Evolutionary conservation across 2,797 vertebrate species (phyloP).

Genomic region (Poeciliopsis paucimaculata): DNA sequence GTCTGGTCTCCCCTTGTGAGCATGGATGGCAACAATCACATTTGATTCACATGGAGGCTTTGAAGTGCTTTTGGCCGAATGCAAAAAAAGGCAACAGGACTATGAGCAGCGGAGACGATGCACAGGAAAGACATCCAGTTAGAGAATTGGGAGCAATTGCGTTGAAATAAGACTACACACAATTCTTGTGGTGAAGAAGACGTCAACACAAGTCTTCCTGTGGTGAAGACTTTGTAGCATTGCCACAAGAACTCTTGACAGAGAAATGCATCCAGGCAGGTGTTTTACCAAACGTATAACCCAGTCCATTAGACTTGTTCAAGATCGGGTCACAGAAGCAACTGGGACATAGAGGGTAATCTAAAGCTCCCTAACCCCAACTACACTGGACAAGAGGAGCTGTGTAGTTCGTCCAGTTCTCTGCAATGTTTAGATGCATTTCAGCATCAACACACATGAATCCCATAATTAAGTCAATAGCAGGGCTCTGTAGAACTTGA

Average conservation of each 20-base stretch:
- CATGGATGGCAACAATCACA: conserved; percentile 44
- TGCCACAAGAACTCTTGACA: background rate
- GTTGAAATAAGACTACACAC: background rate
- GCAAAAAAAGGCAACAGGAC: conserved; percentile 30
- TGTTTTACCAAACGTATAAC: background rate
- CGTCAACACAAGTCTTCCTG: too few species aligned
- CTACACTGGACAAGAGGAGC: background rate
- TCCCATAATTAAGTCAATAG: too few species aligned
- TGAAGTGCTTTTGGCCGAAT: conserved; percentile 43
- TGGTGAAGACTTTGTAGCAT: background rate
- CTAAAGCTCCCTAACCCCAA: background rate
- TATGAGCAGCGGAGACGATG: conserved; percentile 31
- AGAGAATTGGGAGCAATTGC: conserved; percentile 14
- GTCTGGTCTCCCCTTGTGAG: conserved; percentile 39
- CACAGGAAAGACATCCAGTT: conserved; percentile 17
- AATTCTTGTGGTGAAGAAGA: too few species aligned
- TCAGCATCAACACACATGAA: too few species aligned
- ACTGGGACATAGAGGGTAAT: background rate
- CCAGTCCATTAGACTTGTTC: background rate
- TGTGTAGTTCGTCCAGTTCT: background rate
- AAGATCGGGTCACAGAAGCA: background rate
- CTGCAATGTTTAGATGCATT: too few species aligned
- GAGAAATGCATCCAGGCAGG: background rate
- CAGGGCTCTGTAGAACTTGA: too few species aligned
- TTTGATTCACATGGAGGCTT: conserved; percentile 48